Evolutionary conservation across 2,113 vertebrate genomes (phyloP), one percentile per base, ranked within the genome.

Genomic region (Maccullochella peelii): DNA sequence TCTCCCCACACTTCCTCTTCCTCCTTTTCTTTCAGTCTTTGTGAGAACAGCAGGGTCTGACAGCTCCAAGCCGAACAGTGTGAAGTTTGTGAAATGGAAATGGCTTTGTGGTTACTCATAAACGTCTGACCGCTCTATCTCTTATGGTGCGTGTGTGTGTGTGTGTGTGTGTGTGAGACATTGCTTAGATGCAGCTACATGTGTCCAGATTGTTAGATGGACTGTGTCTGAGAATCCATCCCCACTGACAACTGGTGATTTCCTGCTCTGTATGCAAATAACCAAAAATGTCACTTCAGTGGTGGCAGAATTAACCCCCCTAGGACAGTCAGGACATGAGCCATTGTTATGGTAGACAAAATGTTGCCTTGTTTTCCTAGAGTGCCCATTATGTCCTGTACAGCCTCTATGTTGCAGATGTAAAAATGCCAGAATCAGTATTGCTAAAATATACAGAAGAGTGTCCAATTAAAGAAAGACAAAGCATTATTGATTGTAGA

Each of bases 11-110:
- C 80, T 78, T 87, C 65, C 52, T 75, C 61, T 38, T 75, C 72
- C 74, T 82, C 21, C 44, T 81, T 65, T 67, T 49, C 59, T 73
- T 55, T 83, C 33, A 33, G 65, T 20, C 77, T 75, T 33, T 73
- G 54, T 73, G 44, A 47, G 69, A 88, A 52, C 78, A 78, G 73
- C 54, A 16, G 61, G 42, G 5, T 59, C 79, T 73, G 85, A 86
- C 83, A 86, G 86, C 80, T n/a, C 25, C 21, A 4, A 59, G 65
- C 80, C 8, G 20, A 63, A 80, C 82, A 27, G 36, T 84, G 69
- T 50, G 78, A 86, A 79, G 71, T 83, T 82, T 85, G 69, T 81
- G 73, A 89, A 85, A 82, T 83, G 80, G 74, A 89, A 89, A 82
- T 80, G 25, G 21, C 67, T 87, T 83, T 71, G 75, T 77, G 33